These are phyloP conservation scores for Procavia capensis DNA, from an alignment of 2,113 vertebrate species.

Conservation along the genomic window DNA sequence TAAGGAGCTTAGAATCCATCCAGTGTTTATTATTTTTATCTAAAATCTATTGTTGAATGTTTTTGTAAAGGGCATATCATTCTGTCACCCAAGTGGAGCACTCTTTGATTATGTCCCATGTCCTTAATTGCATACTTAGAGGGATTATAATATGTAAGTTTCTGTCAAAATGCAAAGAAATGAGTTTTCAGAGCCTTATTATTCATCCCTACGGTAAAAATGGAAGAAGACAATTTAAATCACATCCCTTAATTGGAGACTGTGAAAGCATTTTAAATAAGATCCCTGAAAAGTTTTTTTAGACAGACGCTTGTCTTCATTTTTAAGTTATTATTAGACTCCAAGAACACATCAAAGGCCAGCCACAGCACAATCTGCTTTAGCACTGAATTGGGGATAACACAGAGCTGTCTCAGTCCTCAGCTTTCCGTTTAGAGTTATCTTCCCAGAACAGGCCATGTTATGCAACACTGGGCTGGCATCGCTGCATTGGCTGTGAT, in stretches of 20 bases:
- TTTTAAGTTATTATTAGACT: slow-evolving; percentile 66
- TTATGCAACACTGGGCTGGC: neutral
- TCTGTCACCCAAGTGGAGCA: neutral
- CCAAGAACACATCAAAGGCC: slow-evolving; percentile 55
- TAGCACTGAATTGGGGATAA: slow-evolving; percentile 15
- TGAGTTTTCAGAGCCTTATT: neutral
- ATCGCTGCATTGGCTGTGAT: neutral
- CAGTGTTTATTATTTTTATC: neutral
- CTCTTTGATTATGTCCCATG: neutral
- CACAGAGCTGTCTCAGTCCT: neutral
- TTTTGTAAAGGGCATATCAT: neutral
- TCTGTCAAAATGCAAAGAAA: slow-evolving; percentile 31
- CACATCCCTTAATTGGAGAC: slow-evolving; percentile 46
- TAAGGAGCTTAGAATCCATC: neutral
- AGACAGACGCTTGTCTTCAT: slow-evolving; percentile 62
- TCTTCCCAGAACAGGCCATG: neutral
- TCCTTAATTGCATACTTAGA: neutral
- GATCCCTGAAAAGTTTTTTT: slow-evolving; percentile 36
- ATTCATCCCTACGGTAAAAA: slow-evolving; percentile 23
- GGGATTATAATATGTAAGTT: neutral
- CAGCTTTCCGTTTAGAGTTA: neutral
- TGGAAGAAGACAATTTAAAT: slow-evolving; percentile 57
- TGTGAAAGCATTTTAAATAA: slow-evolving; percentile 57
- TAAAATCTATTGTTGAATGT: neutral
- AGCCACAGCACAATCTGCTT: slow-evolving; percentile 41